Evolutionary conservation across 92 coral and sea anemone species (phyloP).

Genomic region (Palythoa caribaeorum): DNA sequence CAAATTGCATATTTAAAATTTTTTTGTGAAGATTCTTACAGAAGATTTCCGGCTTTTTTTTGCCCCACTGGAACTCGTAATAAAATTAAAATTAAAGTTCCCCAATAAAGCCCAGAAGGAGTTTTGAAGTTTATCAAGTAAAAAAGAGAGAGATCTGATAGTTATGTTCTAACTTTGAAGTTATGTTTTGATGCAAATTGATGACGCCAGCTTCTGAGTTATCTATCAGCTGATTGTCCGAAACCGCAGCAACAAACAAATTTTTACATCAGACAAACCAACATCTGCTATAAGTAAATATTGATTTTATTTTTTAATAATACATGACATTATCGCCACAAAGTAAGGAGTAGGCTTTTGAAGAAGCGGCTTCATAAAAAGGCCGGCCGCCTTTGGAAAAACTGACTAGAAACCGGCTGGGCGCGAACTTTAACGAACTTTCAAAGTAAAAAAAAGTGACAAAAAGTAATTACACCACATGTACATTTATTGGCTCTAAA

Average conservation of each 20-base stretch:
- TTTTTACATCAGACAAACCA: conserved; percentile 5
- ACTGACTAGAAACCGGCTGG: neutral
- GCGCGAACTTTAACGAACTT: neutral
- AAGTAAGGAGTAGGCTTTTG: neutral
- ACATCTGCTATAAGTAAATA: conserved; percentile 46
- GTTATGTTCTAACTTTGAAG: neutral
- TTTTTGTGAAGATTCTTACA: neutral
- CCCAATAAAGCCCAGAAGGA: neutral
- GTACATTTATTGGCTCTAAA: conserved; percentile 32
- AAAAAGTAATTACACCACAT: conserved; percentile 18
- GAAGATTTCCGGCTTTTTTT: neutral
- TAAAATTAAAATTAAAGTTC: conserved; percentile 7
- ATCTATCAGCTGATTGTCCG: neutral
- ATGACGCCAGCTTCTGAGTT: neutral
- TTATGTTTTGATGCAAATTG: conserved; percentile 15
- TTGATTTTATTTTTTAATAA: conserved; percentile 47
- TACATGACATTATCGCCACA: conserved; percentile 29
- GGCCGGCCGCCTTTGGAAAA: neutral
- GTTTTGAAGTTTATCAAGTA: neutral
- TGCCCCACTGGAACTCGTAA: neutral
- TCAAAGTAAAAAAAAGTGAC: neutral
- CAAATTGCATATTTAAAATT: neutral
- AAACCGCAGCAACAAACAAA: conserved; percentile 35
- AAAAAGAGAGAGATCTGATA: neutral
- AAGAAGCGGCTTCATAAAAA: neutral